Evolutionary conservation across 2,113 vertebrate genomes (phyloP), one percentile per base, ranked within the genome.

Genomic region (Petroica traversi): DNA sequence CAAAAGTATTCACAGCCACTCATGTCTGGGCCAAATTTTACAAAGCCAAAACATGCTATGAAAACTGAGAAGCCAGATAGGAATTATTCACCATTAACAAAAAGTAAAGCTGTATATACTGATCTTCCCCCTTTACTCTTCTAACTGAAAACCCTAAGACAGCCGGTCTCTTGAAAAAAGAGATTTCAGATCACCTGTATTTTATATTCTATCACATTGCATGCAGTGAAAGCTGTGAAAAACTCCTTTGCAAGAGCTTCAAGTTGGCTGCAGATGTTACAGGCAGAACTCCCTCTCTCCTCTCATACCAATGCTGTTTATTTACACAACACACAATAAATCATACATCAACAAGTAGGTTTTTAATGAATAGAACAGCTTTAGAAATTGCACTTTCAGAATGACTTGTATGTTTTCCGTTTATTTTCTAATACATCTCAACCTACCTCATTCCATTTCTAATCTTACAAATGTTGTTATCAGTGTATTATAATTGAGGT

Each of bases 381-480:
- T 85, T 76, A 40, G 49, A 78, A 24, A 89, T 88, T 4, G 2
- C 29, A 58, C 20, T 89, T 89, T 25, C 52, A 89, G 54, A 61
- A 89, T 49, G 26, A 87, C 71, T 74, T 71, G 51, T 67, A n/a
- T 78, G 36, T 72, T 95, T 87, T 89, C 54, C 10, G 5, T 20
- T 89, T 82, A 82, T 57, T 96, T 95, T 87, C 64, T 87, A 88
- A 73, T 49, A 68, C 7, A 55, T 82, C 45, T 91, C 73, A 75
- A 79, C 18, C 11, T 67, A 76, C 16, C 14, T 93, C 66, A 73
- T 89, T 91, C 36, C 38, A 33, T 92, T 87, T 79, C 62, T 78
- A 88, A 88, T 74, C 61, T 89, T 67, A 92, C 49, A 79, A 76
- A 92, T 75, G 38, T 78, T 84, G 38, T 63, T 95, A 92, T 84